A percentile compares a stretch with the other conserved stretches of the same genome.
phyloP scores from a whole-genome alignment of 2,113 vertebrate genomes.

The Indicator indicator region DNA sequence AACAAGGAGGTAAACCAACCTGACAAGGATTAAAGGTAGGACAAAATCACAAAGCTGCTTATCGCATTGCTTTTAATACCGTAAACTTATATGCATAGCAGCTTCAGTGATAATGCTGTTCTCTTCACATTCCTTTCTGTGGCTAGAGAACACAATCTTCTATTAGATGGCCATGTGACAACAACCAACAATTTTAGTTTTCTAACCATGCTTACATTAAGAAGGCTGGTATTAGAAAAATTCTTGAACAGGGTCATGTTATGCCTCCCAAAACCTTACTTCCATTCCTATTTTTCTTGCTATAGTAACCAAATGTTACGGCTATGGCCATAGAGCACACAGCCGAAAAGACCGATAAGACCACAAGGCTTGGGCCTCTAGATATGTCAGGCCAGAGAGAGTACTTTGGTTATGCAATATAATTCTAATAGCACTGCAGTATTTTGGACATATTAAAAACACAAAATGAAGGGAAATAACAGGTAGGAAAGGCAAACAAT shows the following conservation, averaged over 20 bases:
- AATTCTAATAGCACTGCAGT: not conserved
- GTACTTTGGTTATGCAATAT: not conserved
- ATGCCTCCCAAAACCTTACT: not conserved
- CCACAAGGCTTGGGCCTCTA: not conserved
- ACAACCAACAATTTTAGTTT: not conserved
- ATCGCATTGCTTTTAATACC: not conserved
- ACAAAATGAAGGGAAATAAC: not conserved
- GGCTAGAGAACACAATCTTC: not conserved
- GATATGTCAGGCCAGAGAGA: not conserved
- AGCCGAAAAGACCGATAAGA: not conserved
- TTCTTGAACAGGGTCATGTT: not conserved
- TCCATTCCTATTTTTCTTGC: not conserved
- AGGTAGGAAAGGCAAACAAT: not conserved
- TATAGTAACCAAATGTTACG: not conserved
- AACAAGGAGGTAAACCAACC: not conserved
- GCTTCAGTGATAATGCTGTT: not conserved
- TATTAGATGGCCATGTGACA: not conserved
- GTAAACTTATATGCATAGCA: not conserved
- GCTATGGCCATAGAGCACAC: not conserved
- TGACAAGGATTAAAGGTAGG: not conserved
- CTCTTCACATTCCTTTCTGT: not conserved
- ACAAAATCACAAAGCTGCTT: not conserved
- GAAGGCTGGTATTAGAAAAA: not conserved
- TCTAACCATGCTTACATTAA: not conserved
- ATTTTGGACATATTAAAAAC: not conserved